Evolutionary conservation across 2,888 invertebrate genomes (phyloP).

Genomic region (Hedya salicella): DNA sequence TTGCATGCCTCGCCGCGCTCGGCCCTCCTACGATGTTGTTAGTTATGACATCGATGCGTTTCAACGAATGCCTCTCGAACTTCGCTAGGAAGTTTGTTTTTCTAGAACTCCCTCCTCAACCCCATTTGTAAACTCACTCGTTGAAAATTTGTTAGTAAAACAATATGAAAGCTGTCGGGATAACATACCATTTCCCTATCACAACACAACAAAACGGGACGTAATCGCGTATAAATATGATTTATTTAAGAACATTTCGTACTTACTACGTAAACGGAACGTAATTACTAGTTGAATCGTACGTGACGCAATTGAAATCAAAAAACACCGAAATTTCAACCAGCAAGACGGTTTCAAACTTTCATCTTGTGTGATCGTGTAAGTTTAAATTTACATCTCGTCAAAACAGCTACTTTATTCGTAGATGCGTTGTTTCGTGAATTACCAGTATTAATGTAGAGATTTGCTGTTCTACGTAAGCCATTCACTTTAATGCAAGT

Average conservation of each 20-base stretch:
- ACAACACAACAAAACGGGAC: no score
- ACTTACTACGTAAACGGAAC: no score
- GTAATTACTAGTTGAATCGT: no score
- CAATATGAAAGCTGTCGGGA: background rate
- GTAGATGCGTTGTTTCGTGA: background rate
- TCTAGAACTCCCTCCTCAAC: background rate
- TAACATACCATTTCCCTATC: no score
- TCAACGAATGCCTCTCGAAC: constrained; percentile 2
- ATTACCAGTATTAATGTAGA: background rate
- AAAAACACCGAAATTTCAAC: no score
- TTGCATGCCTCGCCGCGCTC: background rate
- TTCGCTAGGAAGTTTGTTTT: background rate
- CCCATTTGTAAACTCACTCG: background rate
- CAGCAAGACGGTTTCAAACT: no score
- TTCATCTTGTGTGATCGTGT: no score
- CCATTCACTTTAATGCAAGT: background rate
- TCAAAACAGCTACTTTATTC: background rate
- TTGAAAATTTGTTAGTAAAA: background rate
- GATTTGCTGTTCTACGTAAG: background rate
- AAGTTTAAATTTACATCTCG: no score
- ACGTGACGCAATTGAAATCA: no score
- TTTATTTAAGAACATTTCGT: no score
- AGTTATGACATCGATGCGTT: background rate
- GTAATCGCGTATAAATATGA: no score
- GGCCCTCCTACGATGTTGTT: background rate